These are phyloP conservation scores for Synanthedon vespiformis DNA, from an alignment of 2,888 invertebrate genomes.

Conservation along the genomic window DNA sequence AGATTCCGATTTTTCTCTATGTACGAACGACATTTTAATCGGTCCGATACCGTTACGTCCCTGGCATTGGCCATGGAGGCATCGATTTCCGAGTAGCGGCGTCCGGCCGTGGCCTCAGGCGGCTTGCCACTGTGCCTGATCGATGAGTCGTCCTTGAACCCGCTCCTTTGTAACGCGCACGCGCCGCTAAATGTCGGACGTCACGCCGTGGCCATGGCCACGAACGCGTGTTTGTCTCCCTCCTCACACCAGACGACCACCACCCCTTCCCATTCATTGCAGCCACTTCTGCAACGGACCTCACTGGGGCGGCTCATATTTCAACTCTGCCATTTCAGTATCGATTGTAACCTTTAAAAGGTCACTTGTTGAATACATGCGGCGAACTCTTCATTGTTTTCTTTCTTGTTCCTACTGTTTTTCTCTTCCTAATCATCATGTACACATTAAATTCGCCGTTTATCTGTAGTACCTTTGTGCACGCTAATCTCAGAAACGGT, in stretches of 20 bases:
- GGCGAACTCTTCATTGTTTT: not conserved
- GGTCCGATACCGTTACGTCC: conserved; percentile 16
- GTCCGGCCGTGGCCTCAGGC: conserved; percentile 45
- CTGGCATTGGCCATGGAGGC: conserved; percentile 33
- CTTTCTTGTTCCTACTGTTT: not conserved
- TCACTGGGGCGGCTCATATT: conserved; percentile 19
- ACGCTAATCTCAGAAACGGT: too few species aligned
- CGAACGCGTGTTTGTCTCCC: conserved; percentile 35
- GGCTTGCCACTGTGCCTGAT: conserved; percentile 37
- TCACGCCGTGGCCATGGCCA: conserved; percentile 60
- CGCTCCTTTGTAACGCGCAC: conserved; percentile 29
- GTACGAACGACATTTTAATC: too few species aligned
- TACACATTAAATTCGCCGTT: too few species aligned
- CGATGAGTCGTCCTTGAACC: conserved; percentile 63
- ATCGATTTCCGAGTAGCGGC: conserved; percentile 33
- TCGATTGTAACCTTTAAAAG: conserved; percentile 46
- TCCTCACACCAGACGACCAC: conserved; percentile 9
- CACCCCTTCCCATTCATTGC: conserved; percentile 29
- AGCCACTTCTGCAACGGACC: conserved; percentile 23
- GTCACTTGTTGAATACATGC: conserved; percentile 32
- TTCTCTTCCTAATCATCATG: not conserved
- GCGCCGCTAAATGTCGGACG: conserved; percentile 51
- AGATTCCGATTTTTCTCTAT: not conserved
- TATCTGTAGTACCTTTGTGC: too few species aligned
- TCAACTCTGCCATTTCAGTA: conserved; percentile 51